phyloP scores from a whole-genome alignment of 2,113 vertebrate species.

The Chionodraco myersi region DNA sequence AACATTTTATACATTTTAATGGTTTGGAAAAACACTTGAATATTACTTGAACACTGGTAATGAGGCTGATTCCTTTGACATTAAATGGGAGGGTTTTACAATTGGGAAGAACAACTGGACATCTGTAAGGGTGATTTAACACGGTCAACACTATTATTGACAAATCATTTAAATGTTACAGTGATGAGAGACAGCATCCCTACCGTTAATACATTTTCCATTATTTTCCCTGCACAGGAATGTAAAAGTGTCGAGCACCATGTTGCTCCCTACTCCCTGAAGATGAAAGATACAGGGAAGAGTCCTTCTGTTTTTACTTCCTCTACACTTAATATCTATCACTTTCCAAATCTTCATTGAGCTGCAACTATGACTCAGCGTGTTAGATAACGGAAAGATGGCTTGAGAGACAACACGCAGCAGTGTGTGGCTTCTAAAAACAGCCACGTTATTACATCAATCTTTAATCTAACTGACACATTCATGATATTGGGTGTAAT shows the following conservation, averaged over 20 bases:
- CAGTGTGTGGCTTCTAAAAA: constrained; percentile 39
- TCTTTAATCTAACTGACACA: constrained; percentile 42
- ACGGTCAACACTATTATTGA: constrained; percentile 1
- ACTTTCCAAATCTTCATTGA: constrained; percentile 61
- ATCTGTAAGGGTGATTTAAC: neutral
- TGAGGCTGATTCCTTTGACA: neutral
- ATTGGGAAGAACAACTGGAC: neutral
- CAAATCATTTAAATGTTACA: constrained; percentile 7
- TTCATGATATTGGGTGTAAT: constrained; percentile 36
- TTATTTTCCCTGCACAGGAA: neutral
- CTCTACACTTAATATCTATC: constrained; percentile 64
- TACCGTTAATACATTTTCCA: constrained; percentile 14
- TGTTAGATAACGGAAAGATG: constrained; percentile 58
- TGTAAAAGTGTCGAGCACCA: neutral
- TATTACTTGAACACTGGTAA: no score
- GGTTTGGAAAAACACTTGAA: neutral
- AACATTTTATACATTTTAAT: neutral
- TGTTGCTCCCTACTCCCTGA: neutral
- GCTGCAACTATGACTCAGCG: constrained; percentile 69
- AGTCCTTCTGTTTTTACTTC: constrained; percentile 55
- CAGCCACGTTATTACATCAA: constrained; percentile 38
- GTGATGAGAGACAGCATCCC: constrained; percentile 6
- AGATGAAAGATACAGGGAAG: neutral
- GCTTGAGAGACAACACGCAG: constrained; percentile 44
- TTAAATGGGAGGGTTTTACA: neutral